Conservation (phyloP, 1,140 invertebrate genomes). For the Drosophila kurseongensis region DNA sequence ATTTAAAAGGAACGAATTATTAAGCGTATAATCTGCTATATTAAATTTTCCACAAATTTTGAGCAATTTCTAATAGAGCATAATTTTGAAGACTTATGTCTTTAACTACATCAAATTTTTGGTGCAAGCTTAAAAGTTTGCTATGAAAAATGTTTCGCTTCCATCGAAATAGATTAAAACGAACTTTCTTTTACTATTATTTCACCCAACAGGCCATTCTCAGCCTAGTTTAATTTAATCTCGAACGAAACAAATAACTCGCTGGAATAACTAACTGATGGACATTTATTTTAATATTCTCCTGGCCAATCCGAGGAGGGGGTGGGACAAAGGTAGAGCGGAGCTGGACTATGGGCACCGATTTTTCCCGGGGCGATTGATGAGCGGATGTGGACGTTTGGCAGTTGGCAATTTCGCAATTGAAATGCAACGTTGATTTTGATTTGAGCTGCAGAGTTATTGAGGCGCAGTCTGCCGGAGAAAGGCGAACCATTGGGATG, state of each 20-base stretch:
- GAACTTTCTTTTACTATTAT: background rate
- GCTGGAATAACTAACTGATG: constrained; percentile 43
- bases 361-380: constrained; percentile 47
- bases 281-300: constrained; percentile 78
- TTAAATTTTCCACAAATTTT: too few relatives aligned
- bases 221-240: constrained; percentile 75
- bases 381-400: constrained; percentile 34
- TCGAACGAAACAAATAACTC: constrained; percentile 46
- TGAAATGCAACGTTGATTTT: constrained; percentile 80
- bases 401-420: constrained; percentile 70
- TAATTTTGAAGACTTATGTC: too few relatives aligned
- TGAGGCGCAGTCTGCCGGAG: constrained; percentile 59
- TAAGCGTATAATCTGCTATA: background rate
- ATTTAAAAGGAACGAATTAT: background rate
- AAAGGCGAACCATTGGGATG: background rate
- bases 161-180: constrained; percentile 1
- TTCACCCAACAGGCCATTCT: constrained; percentile 55
- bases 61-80: too few relatives aligned
- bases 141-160: background rate
- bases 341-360: background rate
- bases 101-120: background rate
- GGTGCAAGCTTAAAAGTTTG: background rate
- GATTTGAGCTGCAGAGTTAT: constrained; percentile 76
- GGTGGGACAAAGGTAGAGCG: constrained; percentile 10
- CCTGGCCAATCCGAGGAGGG: background rate